Evolutionary conservation across 1,140 invertebrate genomes (phyloP).

Genomic region (Chymomyza costata): DNA sequence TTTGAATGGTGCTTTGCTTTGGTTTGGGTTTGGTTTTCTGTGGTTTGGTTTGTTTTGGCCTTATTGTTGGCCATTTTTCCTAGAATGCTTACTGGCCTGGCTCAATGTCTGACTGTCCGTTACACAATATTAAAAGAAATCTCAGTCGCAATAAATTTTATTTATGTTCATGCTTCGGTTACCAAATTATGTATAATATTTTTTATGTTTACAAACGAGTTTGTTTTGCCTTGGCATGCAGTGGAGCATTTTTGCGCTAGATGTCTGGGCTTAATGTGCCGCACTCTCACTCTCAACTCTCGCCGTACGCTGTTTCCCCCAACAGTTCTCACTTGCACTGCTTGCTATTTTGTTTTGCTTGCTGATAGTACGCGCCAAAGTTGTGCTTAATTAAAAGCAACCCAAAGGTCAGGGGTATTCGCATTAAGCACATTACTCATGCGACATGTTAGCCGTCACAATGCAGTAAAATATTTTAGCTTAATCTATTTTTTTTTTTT

Average conservation of each 20-base stretch:
- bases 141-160: constrained; percentile 65
- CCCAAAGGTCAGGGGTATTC: constrained; percentile 42
- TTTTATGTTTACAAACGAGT: too few relatives aligned
- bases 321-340: too few relatives aligned
- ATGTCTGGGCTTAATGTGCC: too few relatives aligned
- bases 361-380: too few relatives aligned
- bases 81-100: too few relatives aligned
- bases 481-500: too few relatives aligned
- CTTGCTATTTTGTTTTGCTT: constrained; percentile 20
- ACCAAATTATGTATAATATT: constrained; percentile 49
- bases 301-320: constrained; percentile 2
- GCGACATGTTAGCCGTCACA: constrained; percentile 58
- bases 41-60: not conserved
- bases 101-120: too few relatives aligned
- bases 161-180: constrained; percentile 68
- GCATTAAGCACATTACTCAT: constrained; percentile 68
- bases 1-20: constrained; percentile 37
- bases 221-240: too few relatives aligned
- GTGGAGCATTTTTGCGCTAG: too few relatives aligned
- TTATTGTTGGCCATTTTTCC: constrained; percentile 34
- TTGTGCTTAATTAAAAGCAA: constrained; percentile 50
- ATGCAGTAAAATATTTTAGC: too few relatives aligned
- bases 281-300: too few relatives aligned
- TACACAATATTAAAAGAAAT: constrained; percentile 52
- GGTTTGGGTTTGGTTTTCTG: not conserved